Conservation (phyloP, 2,797 vertebrate species). For the Mycteria americana region DNA sequence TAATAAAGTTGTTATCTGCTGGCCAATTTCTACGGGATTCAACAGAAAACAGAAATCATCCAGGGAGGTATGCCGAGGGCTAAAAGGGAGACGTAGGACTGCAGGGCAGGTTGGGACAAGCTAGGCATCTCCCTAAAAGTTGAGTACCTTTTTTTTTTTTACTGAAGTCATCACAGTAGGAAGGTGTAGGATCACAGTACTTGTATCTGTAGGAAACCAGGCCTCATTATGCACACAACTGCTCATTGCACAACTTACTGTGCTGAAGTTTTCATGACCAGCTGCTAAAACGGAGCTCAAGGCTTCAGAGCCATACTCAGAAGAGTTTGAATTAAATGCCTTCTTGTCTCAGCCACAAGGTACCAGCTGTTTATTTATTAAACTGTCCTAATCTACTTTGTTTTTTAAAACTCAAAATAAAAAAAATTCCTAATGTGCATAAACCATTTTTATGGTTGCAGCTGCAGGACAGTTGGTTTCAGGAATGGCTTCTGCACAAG, state of each 20-base stretch:
- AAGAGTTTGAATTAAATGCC: not conserved
- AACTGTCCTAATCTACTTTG: not conserved
- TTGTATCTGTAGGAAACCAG: not conserved
- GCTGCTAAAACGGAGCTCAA: not conserved
- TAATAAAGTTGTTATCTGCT: not conserved
- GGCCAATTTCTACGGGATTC: not conserved
- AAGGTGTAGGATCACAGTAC: not conserved
- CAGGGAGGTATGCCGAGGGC: fast-evolving
- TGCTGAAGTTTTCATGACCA: not conserved
- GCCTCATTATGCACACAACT: not conserved
- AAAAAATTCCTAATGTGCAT: not conserved
- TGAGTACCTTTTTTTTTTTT: not conserved
- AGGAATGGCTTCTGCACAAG: not conserved
- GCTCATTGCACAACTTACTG: not conserved
- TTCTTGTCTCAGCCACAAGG: not conserved
- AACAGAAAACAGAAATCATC: not conserved
- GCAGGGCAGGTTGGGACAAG: not conserved
- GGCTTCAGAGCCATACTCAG: not conserved
- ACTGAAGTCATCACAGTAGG: not conserved
- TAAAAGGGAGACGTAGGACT: not conserved
- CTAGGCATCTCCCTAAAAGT: not conserved
- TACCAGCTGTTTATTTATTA: not conserved
- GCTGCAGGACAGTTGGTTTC: not conserved
- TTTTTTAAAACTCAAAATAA: not conserved
- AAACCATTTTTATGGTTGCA: not conserved